Base-by-base conservation (phyloP, 1,140 invertebrate species). In the Drosophila arawakana region DNA sequence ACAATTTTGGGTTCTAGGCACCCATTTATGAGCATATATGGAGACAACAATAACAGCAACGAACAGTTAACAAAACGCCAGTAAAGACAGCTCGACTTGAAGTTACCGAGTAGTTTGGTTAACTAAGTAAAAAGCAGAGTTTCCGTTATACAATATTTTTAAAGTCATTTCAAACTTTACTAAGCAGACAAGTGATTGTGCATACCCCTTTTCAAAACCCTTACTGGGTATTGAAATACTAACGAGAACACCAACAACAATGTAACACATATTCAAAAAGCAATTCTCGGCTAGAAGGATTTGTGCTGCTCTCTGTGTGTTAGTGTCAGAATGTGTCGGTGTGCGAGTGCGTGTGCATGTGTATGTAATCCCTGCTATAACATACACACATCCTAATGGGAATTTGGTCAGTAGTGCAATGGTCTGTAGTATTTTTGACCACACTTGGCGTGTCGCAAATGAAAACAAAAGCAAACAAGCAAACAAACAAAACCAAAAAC, bases 251-350 rank as follows among this genome's bases (percentile, higher is more conserved):
- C 25, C 75, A 66, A 25, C 54, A 85, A 69, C 63, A 81, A 73
- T 79, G 79, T 70, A 62, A 50, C 72, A 86, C 82, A 85, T 76
- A 78, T 76, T 86, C 82, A 86, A 78, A 85, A 86, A 81, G 71
- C 82, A 78, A 85, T 85, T 86, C 82, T 78, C 67, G 52, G 54
- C 78, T 85, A 81, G 76, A 85, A 71, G 55, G 50, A 75, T 59
- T 77, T 70, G 41, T 41, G 37, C 57, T 47, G 15, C 18, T 62
- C 9, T 39, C 2, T 60, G 21, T 35, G 44, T 59, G 54, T n/a
- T 5, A 30, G 18, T 44, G 57, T 43, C 41, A 43, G n/a, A n/a
- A 37, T 13, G 9, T 15, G 18, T 44, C 13, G 44, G 25, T 47
- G 47, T 68, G 8, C 8, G 30, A 9, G 15, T 18, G 34, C 34